Evolutionary conservation across 2,113 vertebrate species (phyloP), one percentile per base, ranked within the genome.

Genomic region (Ginglymostoma cirratum): DNA sequence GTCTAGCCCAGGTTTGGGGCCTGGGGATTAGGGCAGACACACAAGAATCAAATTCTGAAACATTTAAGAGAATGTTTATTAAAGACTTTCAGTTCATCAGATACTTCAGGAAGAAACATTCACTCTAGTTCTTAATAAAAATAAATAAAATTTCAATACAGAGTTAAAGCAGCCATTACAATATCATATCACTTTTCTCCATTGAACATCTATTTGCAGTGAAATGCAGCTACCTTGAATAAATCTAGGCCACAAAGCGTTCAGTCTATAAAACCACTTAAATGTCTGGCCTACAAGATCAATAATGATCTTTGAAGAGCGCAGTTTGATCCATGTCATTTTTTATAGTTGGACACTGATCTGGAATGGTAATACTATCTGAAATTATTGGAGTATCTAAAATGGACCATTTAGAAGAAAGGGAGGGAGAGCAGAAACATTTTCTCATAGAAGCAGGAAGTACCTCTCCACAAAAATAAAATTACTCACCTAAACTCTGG

Each of bases 401-500:
- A 38, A 2, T 2, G 34, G 38, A 19, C 21, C n/a, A 66, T 66
- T 34, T 21, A 10, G 66, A 66, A 92, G 38, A 23, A 34, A 61
- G 3, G 1, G 76, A n/a, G 78, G n/a, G 27, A 27, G 30, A 12
- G 72, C 30, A 10, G 5, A 23, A 34, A 34, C 52, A 90, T 30
- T 65, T 48, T 90, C 52, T 90, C 0, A 6, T 5, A 0, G 45
- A 48, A 15, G 30, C 67, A 95, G 67, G 42, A 52, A 95, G 67
- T 6, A 52, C 76, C 66, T 72, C 67, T 76, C 24, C 24, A 34
- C 10, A 72, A 76, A 42, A 19, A 72, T 17, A 95, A 61, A 76
- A 72, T 95, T 27, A 97, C 98, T 98, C 96, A 98, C 98, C 98
- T 97, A 5, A 97, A 61, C 76, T 96, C 97, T 23, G 96, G 94